These are phyloP conservation scores for Ips nitidus DNA, from an alignment of 1,140 invertebrate genomes.

Conservation along the genomic window DNA sequence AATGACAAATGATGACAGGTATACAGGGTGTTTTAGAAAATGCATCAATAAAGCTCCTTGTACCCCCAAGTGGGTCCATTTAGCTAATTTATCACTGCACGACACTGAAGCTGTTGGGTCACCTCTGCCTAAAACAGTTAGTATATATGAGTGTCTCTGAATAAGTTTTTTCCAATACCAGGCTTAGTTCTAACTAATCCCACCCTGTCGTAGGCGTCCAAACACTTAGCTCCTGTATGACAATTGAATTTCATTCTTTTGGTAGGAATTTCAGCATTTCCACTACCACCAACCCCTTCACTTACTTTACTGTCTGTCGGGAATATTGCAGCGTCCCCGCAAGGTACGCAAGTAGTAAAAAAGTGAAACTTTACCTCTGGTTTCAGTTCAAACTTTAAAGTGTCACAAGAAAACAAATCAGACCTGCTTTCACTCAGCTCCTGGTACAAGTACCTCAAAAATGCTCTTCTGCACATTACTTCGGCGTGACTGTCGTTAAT, in stretches of 20 bases:
- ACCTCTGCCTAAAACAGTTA: conserved; percentile 60
- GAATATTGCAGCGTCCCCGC: conserved; percentile 94
- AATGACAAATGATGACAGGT: conserved; percentile 71
- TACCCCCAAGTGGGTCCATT: conserved; percentile 83
- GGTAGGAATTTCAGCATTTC: conserved; percentile 43
- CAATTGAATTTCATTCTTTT: conserved; percentile 52
- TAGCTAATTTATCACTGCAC: conserved; percentile 91
- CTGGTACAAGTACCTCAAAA: conserved; percentile 75
- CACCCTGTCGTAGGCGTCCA: conserved; percentile 67
- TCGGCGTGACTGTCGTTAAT: conserved; percentile 93
- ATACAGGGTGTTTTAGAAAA: conserved; percentile 68
- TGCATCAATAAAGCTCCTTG: conserved; percentile 77
- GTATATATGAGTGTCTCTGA: not conserved
- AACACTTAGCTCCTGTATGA: conserved; percentile 88
- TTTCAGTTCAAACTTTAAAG: conserved; percentile 57
- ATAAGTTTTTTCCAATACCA: conserved; percentile 54
- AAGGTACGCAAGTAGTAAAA: conserved; percentile 84
- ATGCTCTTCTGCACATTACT: conserved; percentile 78
- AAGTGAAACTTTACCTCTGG: conserved; percentile 76
- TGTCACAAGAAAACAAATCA: conserved; percentile 49
- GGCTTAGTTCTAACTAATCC: conserved; percentile 87
- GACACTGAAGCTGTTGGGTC: conserved; percentile 86
- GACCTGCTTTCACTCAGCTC: conserved; percentile 57
- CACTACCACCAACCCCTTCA: conserved; percentile 25
- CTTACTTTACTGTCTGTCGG: conserved; percentile 55